These are phyloP conservation scores for Zaprionus ornatus DNA, from an alignment of 1,140 invertebrate species.

Conservation along the genomic window DNA sequence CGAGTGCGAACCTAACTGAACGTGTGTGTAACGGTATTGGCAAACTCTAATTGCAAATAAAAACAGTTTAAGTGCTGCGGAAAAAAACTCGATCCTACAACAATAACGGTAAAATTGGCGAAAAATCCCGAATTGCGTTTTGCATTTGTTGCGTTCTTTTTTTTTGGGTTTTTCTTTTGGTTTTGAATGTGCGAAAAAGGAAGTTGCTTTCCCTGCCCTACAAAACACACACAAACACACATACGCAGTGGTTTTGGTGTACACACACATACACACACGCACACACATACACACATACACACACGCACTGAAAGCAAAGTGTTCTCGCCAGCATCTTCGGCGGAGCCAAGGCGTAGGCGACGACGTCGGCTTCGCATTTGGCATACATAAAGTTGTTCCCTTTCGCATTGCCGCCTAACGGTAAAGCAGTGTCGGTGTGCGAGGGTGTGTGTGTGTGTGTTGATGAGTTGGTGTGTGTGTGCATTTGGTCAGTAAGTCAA, in stretches of 20 bases:
- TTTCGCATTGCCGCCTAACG: constrained; percentile 12
- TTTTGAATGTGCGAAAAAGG: constrained; percentile 19
- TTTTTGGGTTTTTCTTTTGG: neutral
- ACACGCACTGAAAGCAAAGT: neutral
- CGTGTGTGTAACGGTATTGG: constrained; percentile 42
- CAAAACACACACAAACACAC: constrained; percentile 28
- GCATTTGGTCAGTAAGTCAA: constrained; percentile 60
- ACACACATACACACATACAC: constrained; percentile 13
- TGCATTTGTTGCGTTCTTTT: neutral
- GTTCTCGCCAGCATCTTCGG: constrained; percentile 5
- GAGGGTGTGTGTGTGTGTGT: neutral
- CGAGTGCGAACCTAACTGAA: constrained; percentile 25
- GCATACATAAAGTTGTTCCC: constrained; percentile 46
- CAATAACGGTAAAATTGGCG: constrained; percentile 15
- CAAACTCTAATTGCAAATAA: constrained; percentile 8
- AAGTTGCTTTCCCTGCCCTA: constrained; percentile 32
- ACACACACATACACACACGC: constrained; percentile 24
- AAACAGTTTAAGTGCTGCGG: neutral
- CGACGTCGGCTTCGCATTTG: constrained; percentile 18
- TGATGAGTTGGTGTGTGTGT: constrained; percentile 11
- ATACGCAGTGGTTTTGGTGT: constrained; percentile 38
- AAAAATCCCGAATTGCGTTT: neutral
- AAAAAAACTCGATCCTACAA: neutral
- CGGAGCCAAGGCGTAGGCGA: neutral
- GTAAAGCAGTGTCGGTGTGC: constrained; percentile 11